phyloP scores from a whole-genome alignment of 1,140 invertebrate genomes.

The Platyscapa corneri region DNA sequence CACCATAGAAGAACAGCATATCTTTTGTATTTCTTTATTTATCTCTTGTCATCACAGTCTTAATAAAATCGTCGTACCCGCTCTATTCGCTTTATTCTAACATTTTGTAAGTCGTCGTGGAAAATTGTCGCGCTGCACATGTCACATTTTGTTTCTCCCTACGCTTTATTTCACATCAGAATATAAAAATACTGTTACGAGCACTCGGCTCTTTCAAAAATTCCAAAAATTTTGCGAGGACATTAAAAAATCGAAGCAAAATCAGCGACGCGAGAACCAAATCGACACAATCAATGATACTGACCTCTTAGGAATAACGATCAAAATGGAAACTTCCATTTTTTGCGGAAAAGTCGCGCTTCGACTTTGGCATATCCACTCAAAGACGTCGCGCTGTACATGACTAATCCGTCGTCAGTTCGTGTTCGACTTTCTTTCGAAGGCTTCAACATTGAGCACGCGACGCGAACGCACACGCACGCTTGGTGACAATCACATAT shows the following conservation, averaged over 20 bases:
- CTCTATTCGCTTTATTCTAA: constrained; percentile 3
- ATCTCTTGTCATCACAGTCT: constrained; percentile 72
- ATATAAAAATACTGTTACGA: constrained; percentile 71
- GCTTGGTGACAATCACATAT: not conserved
- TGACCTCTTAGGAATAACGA: not conserved
- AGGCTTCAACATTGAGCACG: not conserved
- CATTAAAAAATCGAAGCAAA: constrained; percentile 40
- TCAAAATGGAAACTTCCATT: not conserved
- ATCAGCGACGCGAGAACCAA: not conserved
- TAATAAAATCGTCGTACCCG: constrained; percentile 61
- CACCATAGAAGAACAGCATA: constrained; percentile 42
- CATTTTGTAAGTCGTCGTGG: constrained; percentile 1
- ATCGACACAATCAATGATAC: not conserved
- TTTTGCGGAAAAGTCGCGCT: not conserved
- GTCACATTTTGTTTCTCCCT: constrained; percentile 9
- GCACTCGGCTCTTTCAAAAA: constrained; percentile 41
- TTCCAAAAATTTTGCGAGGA: constrained; percentile 13
- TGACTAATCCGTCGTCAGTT: not conserved
- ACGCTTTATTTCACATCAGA: constrained; percentile 31
- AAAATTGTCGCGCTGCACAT: constrained; percentile 19
- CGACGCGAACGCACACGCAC: not conserved
- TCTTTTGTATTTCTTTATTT: constrained; percentile 36
- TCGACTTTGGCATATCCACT: not conserved
- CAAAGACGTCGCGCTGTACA: not conserved
- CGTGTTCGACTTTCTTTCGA: not conserved